Evolutionary conservation across 2,888 invertebrate genomes (phyloP), one percentile per base, ranked within the genome.

Genomic region (Andrena dorsata): DNA sequence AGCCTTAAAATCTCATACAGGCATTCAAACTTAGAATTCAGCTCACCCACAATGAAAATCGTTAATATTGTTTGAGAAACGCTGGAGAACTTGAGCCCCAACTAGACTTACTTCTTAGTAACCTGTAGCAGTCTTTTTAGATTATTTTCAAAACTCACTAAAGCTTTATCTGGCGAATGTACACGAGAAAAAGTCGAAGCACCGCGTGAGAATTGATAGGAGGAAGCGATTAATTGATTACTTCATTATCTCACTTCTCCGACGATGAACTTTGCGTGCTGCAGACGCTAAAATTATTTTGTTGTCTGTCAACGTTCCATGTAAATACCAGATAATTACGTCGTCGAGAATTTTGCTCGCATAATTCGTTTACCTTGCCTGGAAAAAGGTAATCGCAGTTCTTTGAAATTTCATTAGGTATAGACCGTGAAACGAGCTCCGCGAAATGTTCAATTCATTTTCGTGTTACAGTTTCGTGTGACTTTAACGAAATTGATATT

Each of bases 131-230:
- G 5, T 35, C 13, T n/a, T 35, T 28, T 2, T 28, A 32, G 35
- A 77, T 72, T 77, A 68, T 60, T 61, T 32, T 61, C 23, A 32
- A 76, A 28, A 7, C 30, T n/a, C 16, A 63, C 8, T 30, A 35
- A 51, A 72, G n/a, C 20, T 78, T 77, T 78, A 80, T 78, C 60
- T 49, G 0, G 28, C 2, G n/a, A 30, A 66, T 60, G 71, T 68
- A 41, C 56, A 47, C 63, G 64, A 58, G 47, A 47, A 68, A 28
- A 32, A 51, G 13, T 61, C 65, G 53, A 20, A 10, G 64, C 61
- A 53, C 47, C 16, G 70, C 60, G 71, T 70, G 64, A 60, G 76
- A 82, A 66, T 61, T 68, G 76, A 85, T 77, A 85, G 49, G 23
- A 66, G 23, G 47, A 41, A 47, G 20, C 61, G 76, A 76, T 79